Percentiles rank a stretch among this genome's conserved stretches.
Conservation (phyloP, 2,797 vertebrate genomes). For the Liasis olivaceus region DNA sequence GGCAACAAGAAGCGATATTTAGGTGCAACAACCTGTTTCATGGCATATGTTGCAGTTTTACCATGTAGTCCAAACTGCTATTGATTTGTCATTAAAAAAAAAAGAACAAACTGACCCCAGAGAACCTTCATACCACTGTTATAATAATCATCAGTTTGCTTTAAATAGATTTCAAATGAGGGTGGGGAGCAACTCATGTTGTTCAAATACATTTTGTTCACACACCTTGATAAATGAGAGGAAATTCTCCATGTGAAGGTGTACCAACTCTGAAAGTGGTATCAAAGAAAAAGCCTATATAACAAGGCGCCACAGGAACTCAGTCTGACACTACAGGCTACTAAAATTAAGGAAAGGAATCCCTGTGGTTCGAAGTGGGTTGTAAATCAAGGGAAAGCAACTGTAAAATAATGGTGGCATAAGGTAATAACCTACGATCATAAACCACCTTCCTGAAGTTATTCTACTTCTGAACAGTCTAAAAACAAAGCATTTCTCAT, state of each 20-base stretch:
- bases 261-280: neutral
- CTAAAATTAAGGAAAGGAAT: conserved; percentile 6
- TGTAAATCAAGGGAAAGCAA: neutral
- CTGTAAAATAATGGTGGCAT: neutral
- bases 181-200: neutral
- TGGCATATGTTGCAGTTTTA: neutral
- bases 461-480: neutral
- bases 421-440: neutral
- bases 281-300: neutral
- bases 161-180: neutral
- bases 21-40: neutral
- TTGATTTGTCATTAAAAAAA: neutral
- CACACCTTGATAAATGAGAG: conserved; percentile 4
- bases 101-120: neutral
- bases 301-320: neutral
- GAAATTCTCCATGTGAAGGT: neutral
- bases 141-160: conserved; percentile 28
- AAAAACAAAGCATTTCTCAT: neutral
- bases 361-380: neutral
- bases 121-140: conserved; percentile 17
- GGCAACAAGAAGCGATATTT: neutral
- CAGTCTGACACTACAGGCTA: neutral
- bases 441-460: neutral
- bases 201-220: conserved; percentile 8
- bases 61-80: neutral